These are phyloP conservation scores for Podargus strigoides DNA, from an alignment of 2,797 vertebrate genomes.

Conservation along the genomic window DNA sequence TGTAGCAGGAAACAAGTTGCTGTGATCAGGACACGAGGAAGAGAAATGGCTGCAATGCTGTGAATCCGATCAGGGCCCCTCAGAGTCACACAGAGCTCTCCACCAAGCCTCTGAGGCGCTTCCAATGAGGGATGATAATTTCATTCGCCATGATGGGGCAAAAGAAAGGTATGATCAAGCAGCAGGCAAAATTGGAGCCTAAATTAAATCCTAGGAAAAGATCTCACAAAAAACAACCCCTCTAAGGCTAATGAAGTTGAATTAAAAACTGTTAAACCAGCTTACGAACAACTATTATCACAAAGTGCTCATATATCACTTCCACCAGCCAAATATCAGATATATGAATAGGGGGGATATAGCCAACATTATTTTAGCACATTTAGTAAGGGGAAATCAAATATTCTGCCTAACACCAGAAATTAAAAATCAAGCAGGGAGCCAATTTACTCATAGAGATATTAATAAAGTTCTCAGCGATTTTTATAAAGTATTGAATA, in stretches of 20 bases:
- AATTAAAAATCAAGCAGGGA: conserved; percentile 64
- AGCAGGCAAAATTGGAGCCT: conserved; percentile 8
- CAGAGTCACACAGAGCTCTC: not conserved
- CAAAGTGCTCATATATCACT: conserved; percentile 46
- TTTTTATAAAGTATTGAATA: conserved; percentile 46
- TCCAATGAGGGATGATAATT: not conserved
- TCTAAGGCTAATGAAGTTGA: conserved; percentile 66
- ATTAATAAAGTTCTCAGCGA: conserved; percentile 51
- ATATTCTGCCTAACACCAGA: conserved; percentile 52
- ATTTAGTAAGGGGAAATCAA: conserved; percentile 36
- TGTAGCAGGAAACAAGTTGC: conserved; percentile 35
- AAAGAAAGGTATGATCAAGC: conserved; percentile 21
- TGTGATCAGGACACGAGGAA: conserved; percentile 14
- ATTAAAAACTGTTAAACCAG: conserved; percentile 67
- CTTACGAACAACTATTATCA: conserved; percentile 55
- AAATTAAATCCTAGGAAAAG: conserved; percentile 52
- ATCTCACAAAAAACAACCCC: conserved; percentile 24
- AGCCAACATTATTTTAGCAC: conserved; percentile 41
- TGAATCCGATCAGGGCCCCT: conserved; percentile 34
- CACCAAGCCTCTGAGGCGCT: not conserved
- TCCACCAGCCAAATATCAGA: conserved; percentile 40
- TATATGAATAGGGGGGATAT: conserved; percentile 29
- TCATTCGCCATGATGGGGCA: not conserved
- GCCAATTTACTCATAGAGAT: conserved; percentile 41
- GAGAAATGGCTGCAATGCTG: conserved; percentile 42